Conservation (phyloP, 2,113 vertebrate species). For the Mormyrus iriodes region DNA sequence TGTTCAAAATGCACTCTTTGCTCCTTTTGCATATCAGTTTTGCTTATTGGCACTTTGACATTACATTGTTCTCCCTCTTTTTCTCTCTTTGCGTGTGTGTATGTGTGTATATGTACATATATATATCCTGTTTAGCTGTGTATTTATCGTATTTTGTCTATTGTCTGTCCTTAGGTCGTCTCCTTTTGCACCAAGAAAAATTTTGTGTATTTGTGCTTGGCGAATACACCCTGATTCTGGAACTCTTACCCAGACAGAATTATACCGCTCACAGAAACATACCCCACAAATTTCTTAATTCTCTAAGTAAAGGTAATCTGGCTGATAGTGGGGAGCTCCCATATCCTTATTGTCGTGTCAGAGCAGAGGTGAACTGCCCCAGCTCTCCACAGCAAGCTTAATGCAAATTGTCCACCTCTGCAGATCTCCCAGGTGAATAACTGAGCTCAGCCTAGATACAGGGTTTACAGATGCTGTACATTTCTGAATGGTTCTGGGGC, state of each 20-base stretch:
- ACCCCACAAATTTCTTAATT: neutral
- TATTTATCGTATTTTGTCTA: neutral
- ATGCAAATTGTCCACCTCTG: neutral
- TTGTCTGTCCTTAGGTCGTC: neutral
- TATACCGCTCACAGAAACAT: neutral
- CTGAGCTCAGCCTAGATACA: neutral
- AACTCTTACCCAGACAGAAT: neutral
- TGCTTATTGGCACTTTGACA: neutral
- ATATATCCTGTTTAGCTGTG: neutral
- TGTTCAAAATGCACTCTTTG: neutral
- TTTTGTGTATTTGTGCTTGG: neutral
- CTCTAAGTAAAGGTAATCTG: neutral
- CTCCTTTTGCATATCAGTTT: neutral
- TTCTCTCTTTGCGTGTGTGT: too few species aligned
- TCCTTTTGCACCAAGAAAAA: neutral
- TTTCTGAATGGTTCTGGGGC: neutral
- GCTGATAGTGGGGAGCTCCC: neutral
- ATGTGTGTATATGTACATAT: neutral
- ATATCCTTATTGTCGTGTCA: neutral
- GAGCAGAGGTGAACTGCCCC: neutral
- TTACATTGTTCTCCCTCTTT: neutral
- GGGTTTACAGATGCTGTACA: neutral
- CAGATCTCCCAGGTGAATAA: neutral
- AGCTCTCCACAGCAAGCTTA: neutral
- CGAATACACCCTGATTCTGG: neutral